Evolutionary conservation across 2,113 vertebrate genomes (phyloP).

Genomic region (Triplophysa tibetana): DNA sequence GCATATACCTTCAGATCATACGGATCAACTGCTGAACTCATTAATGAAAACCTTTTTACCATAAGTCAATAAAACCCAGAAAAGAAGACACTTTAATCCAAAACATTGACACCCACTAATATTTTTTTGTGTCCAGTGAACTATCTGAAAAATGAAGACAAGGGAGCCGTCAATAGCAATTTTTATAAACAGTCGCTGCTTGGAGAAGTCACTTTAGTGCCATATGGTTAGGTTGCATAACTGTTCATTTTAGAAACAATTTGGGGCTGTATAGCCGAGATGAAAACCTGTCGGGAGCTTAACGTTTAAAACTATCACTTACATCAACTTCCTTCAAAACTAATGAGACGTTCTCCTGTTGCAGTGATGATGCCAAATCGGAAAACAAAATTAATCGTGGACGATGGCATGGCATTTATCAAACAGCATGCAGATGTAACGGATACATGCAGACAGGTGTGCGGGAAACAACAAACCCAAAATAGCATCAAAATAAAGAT

Average conservation of each 20-base stretch:
- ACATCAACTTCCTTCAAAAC: conserved; percentile 30
- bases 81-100: too few relatives aligned
- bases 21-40: too few relatives aligned
- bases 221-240: conserved; percentile 27
- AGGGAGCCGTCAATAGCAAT: not conserved
- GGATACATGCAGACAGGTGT: conserved; percentile 22
- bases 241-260: conserved; percentile 21
- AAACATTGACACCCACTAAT: not conserved
- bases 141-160: not conserved
- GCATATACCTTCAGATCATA: too few relatives aligned
- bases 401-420: conserved; percentile 43
- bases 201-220: not conserved
- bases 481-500: conserved; percentile 22
- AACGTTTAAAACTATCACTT: conserved; percentile 13
- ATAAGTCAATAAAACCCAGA: not conserved
- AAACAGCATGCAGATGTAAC: conserved; percentile 42
- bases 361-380: conserved; percentile 34
- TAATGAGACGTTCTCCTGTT: conserved; percentile 35
- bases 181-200: not conserved
- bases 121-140: not conserved
- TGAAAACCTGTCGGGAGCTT: conserved; percentile 14
- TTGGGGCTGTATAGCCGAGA: conserved; percentile 4
- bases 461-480: conserved; percentile 13
- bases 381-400: conserved; percentile 26
- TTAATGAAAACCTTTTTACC: too few relatives aligned